phyloP scores from a whole-genome alignment of 2,888 invertebrate genomes.

The Hyposoter dolosus region DNA sequence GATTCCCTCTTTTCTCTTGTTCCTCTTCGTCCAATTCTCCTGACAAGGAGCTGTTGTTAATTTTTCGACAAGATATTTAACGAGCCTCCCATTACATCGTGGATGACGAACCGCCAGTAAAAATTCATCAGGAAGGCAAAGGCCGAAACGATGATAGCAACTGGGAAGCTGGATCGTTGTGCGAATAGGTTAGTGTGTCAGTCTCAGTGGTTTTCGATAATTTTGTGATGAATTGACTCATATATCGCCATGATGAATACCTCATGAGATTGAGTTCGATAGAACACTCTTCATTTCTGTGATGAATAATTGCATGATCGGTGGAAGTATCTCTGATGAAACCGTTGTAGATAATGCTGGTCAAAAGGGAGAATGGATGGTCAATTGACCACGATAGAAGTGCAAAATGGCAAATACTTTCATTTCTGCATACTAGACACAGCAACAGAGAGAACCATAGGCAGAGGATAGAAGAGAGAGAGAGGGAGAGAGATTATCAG shows the following conservation, averaged over 20 bases:
- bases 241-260: neutral
- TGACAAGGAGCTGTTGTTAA: conserved; percentile 1
- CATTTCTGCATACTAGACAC: conserved; percentile 8
- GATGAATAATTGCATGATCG: neutral
- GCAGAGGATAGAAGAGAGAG: neutral
- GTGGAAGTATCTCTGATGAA: neutral
- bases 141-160: neutral
- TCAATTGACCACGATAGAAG: neutral
- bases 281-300: neutral
- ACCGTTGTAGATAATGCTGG: neutral
- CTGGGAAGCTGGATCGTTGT: neutral
- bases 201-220: neutral
- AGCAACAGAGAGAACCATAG: conserved; percentile 14
- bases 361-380: neutral
- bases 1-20: neutral
- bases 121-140: neutral
- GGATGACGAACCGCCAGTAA: neutral
- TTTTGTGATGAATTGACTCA: neutral
- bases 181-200: conserved; percentile 4
- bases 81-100: neutral
- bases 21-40: neutral
- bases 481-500: conserved; percentile 41
- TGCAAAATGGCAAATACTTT: neutral
- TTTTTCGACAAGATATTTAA: neutral
- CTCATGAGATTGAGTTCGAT: neutral